A percentile compares a stretch with the other conserved stretches of the same genome.
phyloP scores from a whole-genome alignment of 2,113 vertebrate species.

The Oreotrochilus melanogaster region DNA sequence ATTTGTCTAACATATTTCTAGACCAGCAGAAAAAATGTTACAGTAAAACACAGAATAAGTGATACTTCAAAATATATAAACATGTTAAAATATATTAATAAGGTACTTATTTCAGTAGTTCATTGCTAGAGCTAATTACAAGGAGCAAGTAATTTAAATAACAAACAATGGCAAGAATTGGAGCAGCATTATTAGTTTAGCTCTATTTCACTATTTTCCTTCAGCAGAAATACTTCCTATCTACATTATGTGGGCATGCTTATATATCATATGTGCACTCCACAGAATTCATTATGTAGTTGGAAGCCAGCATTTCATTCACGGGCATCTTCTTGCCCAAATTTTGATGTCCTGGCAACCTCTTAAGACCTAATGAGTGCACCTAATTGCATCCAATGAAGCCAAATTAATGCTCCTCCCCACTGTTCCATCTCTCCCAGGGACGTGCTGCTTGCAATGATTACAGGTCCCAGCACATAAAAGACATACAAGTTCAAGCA shows the following conservation, averaged over 20 bases:
- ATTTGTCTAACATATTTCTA: constrained; percentile 20
- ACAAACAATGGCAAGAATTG: not conserved
- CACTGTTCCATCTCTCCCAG: not conserved
- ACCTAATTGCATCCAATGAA: not conserved
- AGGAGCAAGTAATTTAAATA: not conserved
- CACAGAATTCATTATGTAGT: not conserved
- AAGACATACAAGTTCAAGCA: constrained; percentile 21
- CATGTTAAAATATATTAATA: not conserved
- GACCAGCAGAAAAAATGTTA: constrained; percentile 14
- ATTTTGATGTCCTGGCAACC: not conserved
- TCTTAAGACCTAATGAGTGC: not conserved
- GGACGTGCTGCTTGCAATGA: not conserved
- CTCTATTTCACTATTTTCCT: not conserved
- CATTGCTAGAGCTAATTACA: not conserved
- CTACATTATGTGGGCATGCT: not conserved
- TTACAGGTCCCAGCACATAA: constrained; percentile 36
- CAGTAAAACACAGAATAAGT: not conserved
- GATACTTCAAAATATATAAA: not conserved
- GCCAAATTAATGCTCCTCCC: not conserved
- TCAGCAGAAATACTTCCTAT: not conserved
- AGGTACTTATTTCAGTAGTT: not conserved
- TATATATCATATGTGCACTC: not conserved
- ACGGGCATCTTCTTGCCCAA: not conserved
- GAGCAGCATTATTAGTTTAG: not conserved
- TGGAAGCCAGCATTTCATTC: not conserved